Evolutionary conservation across 1,140 invertebrate species (phyloP).

Genomic region (Paralvinella palmiformis): DNA sequence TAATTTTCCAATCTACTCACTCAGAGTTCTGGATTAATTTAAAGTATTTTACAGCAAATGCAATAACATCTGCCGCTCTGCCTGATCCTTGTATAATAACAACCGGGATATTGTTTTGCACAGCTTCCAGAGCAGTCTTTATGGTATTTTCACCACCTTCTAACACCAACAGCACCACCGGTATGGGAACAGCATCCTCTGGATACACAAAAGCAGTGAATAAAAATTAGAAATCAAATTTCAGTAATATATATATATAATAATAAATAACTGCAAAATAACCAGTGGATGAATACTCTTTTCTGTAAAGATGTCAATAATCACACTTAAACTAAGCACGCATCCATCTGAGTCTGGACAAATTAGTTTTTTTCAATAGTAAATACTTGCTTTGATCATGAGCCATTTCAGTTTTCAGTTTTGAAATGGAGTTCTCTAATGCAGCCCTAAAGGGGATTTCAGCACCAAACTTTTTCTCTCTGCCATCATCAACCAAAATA

Average conservation of each 20-base stretch:
- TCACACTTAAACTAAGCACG: no score
- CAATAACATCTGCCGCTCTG: conserved; percentile 48
- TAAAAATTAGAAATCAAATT: no score
- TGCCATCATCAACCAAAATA: conserved; percentile 50
- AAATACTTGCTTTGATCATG: conserved; percentile 6
- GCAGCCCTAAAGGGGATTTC: conserved; percentile 44
- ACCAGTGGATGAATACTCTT: no score
- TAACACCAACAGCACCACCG: conserved; percentile 47
- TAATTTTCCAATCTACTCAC: conserved; percentile 4
- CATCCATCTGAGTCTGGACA: no score
- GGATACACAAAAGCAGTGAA: no score
- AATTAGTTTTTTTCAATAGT: no score
- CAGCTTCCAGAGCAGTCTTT: conserved; percentile 37
- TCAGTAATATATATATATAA: no score
- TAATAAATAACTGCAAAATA: no score
- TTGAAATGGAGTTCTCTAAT: conserved; percentile 34
- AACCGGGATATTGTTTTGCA: conserved; percentile 43
- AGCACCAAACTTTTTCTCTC: conserved; percentile 40
- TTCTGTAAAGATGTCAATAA: no score
- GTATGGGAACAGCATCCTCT: conserved; percentile 27
- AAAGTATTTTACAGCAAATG: no score
- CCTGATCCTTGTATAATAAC: conserved; percentile 49
- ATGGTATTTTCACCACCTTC: conserved; percentile 50
- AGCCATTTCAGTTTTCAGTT: conserved; percentile 29
- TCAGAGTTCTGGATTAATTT: neutral